Conservation (phyloP, 2,797 vertebrate genomes). For the Acomys russatus region DNA sequence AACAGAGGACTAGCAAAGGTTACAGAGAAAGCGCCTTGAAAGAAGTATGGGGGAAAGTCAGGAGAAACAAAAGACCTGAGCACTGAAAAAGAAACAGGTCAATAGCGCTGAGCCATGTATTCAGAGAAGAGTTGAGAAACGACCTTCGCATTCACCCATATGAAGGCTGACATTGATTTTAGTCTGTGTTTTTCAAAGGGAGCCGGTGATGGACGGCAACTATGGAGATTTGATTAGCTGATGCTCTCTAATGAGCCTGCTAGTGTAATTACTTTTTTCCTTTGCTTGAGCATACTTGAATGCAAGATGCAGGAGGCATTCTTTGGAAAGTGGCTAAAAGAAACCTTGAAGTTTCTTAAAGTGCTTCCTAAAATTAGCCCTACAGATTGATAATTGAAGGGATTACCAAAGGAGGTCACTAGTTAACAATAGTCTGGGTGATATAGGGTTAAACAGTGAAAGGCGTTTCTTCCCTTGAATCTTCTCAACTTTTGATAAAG, state of each 20-base stretch:
- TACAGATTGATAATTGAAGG: neutral
- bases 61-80: neutral
- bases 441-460: neutral
- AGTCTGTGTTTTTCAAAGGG: neutral
- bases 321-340: neutral
- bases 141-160: neutral
- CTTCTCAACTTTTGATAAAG: neutral
- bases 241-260: neutral
- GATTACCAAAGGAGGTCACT: neutral
- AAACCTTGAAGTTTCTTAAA: neutral
- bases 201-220: neutral
- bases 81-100: neutral
- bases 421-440: neutral
- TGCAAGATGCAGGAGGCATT: neutral
- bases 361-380: neutral
- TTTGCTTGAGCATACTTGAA: slow-evolving; percentile 4
- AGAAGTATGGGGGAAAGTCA: neutral
- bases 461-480: neutral
- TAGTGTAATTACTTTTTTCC: neutral
- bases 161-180: neutral
- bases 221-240: neutral
- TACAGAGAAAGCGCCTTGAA: neutral
- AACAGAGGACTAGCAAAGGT: neutral
- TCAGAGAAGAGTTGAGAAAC: slow-evolving; percentile 21
- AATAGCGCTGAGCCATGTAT: neutral